Evolutionary conservation across 2,113 vertebrate species (phyloP), one percentile per base, ranked within the genome.

Genomic region (Rana temporaria): DNA sequence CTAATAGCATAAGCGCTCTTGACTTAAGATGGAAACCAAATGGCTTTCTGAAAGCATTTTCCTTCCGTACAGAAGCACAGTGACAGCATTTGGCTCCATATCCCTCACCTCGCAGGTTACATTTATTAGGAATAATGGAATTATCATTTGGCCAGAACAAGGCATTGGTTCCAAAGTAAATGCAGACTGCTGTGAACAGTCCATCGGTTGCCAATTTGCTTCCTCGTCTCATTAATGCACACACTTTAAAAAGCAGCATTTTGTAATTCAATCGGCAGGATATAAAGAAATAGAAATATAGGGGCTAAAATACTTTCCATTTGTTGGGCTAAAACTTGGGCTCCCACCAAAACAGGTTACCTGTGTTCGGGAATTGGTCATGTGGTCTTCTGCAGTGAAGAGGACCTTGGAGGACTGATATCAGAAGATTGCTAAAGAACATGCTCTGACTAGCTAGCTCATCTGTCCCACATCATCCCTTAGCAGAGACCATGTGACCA

Each of bases 1-100:
- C 88, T 91, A 87, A 89, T 86, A 86, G 85, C 89, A 88, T 84
- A 90, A 88, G 87, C n/a, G 60, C 87, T 74, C 74, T 70, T 85
- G 81, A 84, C 80, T 87, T 88, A 66, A 59, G 78, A 86, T 75
- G 71, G 30, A 84, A 59, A 83, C 87, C 85, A 88, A 85, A 80
- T 71, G 74, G 84, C 74, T 85, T 84, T 72, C 82, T 81, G 75
- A 85, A 82, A 88, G 9, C 85, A 84, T 86, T 88, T 91, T 48
- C 86, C 85, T 85, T 85, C 84, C 55, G 66, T 15, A 1, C 48
- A 84, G 84, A 88, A 86, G 84, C 73, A 88, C 82, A 82, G 26
- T 57, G 77, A 70, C 56, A 80, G 32, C 67, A 52, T 67, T 67
- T 71, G 67, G 67, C 53, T 63, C 56, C 34, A 19, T 69, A 69